These are phyloP conservation scores for Oncorhynchus masou DNA, from an alignment of 2,113 vertebrate genomes.

Conservation along the genomic window DNA sequence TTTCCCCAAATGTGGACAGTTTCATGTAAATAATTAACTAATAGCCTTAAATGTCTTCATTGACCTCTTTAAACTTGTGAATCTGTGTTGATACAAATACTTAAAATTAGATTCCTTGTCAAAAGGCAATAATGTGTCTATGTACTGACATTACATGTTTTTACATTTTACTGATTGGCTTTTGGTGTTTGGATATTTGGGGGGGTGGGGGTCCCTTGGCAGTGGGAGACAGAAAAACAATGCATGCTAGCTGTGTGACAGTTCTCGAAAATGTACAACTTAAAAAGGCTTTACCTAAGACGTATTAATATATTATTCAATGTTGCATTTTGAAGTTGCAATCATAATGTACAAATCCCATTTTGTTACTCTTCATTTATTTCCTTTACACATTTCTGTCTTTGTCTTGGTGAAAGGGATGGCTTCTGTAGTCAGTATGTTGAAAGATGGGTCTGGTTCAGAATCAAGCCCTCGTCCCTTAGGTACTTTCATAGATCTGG, in stretches of 20 bases:
- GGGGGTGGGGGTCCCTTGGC: slow-evolving; percentile 71
- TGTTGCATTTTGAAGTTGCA: slow-evolving; percentile 50
- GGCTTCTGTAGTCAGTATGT: slow-evolving; percentile 59
- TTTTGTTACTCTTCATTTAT: slow-evolving; percentile 67
- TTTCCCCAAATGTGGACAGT: background rate
- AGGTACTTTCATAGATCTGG: no score
- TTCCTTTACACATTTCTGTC: slow-evolving; percentile 49
- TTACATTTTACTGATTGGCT: slow-evolving; percentile 56
- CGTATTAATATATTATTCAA: slow-evolving; percentile 66
- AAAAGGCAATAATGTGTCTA: slow-evolving; percentile 99
- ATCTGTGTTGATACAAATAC: slow-evolving; percentile 77
- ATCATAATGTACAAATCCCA: slow-evolving; percentile 76
- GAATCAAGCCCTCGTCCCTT: no score
- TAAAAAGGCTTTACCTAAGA: slow-evolving; percentile 80
- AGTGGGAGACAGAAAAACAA: slow-evolving; percentile 81
- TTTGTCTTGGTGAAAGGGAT: slow-evolving; percentile 65
- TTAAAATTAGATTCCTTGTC: slow-evolving; percentile 87
- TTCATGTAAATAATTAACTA: slow-evolving; percentile 74
- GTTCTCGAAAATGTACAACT: slow-evolving; percentile 84
- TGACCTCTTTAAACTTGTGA: slow-evolving; percentile 83
- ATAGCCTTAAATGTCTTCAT: slow-evolving; percentile 81
- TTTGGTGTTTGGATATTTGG: slow-evolving; percentile 56
- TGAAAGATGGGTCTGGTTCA: slow-evolving; percentile 33
- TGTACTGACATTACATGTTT: slow-evolving; percentile 80
- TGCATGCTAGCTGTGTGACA: slow-evolving; percentile 83